Evolutionary conservation across 2,888 invertebrate species (phyloP).

Genomic region (Drosophila rubida): DNA sequence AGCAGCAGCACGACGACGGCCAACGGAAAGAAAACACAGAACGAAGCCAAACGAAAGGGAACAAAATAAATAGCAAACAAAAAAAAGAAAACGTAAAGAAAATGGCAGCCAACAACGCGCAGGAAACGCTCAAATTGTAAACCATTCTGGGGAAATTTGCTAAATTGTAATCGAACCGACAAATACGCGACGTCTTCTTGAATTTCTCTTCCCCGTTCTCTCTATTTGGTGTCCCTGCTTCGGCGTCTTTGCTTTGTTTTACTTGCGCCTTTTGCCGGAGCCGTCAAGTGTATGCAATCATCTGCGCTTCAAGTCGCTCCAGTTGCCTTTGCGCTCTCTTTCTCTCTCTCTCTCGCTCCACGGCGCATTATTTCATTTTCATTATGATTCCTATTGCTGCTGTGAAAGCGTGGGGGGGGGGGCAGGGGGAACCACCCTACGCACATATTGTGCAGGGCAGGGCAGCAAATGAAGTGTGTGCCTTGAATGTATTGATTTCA

Average conservation of each 20-base stretch:
- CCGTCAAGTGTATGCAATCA: conserved; percentile 53
- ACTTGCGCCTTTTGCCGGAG: conserved; percentile 35
- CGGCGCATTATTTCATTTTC: conserved; percentile 62
- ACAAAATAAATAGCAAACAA: neutral
- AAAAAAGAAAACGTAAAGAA: neutral
- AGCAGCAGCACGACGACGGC: conserved; percentile 2
- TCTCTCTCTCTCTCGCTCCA: neutral
- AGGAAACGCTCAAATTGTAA: conserved; percentile 36
- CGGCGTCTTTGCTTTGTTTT: conserved; percentile 36
- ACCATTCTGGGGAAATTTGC: conserved; percentile 48
- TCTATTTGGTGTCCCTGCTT: conserved; percentile 10
- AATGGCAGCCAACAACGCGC: neutral
- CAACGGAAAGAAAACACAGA: neutral
- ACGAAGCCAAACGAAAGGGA: neutral
- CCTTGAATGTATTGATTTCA: conserved; percentile 65
- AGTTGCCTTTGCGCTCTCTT: neutral
- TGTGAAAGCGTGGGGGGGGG: too few species aligned
- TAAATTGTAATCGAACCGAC: conserved; percentile 71
- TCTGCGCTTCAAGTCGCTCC: conserved; percentile 22
- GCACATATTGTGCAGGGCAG: conserved; percentile 25
- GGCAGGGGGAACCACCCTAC: neutral
- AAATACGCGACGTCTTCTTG: conserved; percentile 35
- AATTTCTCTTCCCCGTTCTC: neutral
- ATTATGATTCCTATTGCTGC: conserved; percentile 58
- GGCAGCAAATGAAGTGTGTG: conserved; percentile 52